phyloP scores from a whole-genome alignment of 2,797 vertebrate species.

The Bradypus variegatus region DNA sequence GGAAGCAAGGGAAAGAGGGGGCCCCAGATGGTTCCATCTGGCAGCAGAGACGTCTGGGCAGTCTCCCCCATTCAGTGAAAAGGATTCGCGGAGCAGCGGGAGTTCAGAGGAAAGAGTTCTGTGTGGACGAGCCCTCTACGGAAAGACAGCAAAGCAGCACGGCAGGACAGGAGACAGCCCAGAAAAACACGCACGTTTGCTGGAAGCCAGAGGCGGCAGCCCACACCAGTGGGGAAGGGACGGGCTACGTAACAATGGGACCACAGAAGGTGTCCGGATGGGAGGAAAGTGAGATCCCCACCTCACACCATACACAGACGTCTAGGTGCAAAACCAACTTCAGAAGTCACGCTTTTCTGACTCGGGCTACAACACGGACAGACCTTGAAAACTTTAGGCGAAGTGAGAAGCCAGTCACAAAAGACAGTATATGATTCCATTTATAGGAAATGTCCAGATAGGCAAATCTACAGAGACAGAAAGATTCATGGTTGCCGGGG shows the following conservation, averaged over 20 bases:
- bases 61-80: neutral
- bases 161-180: neutral
- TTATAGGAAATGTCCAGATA: neutral
- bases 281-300: neutral
- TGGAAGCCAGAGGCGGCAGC: neutral
- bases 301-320: neutral
- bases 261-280: no score
- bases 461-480: neutral
- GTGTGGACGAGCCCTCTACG: no score
- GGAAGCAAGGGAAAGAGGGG: neutral
- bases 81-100: neutral
- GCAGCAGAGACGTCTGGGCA: neutral
- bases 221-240: no score
- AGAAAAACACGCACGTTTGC: neutral
- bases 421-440: neutral
- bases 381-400: neutral
- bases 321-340: neutral
- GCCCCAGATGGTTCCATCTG: fast-evolving
- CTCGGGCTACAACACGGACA: fast-evolving
- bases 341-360: neutral
- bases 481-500: neutral
- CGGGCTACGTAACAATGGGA: neutral
- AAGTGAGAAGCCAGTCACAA: neutral
- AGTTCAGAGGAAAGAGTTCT: neutral
- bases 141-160: neutral